These are phyloP conservation scores for Campylomormyrus numenius DNA, from an alignment of 2,113 vertebrate genomes.

Conservation along the genomic window DNA sequence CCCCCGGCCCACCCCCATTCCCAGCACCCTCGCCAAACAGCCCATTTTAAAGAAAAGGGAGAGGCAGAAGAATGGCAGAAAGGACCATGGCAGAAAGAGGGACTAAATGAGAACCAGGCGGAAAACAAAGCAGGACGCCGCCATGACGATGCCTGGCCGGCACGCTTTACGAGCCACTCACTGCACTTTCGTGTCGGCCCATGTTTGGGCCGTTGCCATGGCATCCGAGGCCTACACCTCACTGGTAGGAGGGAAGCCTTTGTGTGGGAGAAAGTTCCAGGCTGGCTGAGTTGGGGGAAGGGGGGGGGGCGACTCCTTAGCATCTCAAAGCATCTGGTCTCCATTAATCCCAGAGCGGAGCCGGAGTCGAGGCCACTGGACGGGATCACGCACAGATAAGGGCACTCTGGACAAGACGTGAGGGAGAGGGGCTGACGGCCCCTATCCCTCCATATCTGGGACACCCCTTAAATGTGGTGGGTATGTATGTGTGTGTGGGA, in stretches of 20 bases:
- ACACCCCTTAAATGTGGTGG: not conserved
- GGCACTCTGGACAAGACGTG: not conserved
- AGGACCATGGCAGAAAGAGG: not conserved
- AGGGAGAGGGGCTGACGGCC: not conserved
- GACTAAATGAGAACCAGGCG: not conserved
- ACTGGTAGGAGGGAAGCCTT: constrained; percentile 1
- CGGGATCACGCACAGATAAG: constrained; percentile 1
- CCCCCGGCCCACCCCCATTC: not conserved
- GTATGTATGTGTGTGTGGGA: not conserved
- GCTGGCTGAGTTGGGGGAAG: not conserved
- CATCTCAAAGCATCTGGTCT: constrained; percentile 19
- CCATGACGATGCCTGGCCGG: not conserved
- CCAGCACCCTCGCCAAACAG: not conserved
- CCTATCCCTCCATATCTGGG: not conserved
- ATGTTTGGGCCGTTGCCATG: constrained; percentile 22
- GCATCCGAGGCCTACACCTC: constrained; percentile 13
- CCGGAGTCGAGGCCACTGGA: not conserved
- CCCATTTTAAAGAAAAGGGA: not conserved
- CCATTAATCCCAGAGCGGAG: constrained; percentile 15
- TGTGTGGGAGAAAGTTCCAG: not conserved
- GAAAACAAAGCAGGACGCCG: not conserved
- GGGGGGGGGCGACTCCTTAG: not conserved
- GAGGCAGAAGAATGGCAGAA: not conserved
- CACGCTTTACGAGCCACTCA: not conserved
- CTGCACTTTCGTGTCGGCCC: constrained; percentile 14